These are phyloP conservation scores for Paedocypris sp. DNA, from an alignment of 2,113 vertebrate genomes.

Conservation along the genomic window DNA sequence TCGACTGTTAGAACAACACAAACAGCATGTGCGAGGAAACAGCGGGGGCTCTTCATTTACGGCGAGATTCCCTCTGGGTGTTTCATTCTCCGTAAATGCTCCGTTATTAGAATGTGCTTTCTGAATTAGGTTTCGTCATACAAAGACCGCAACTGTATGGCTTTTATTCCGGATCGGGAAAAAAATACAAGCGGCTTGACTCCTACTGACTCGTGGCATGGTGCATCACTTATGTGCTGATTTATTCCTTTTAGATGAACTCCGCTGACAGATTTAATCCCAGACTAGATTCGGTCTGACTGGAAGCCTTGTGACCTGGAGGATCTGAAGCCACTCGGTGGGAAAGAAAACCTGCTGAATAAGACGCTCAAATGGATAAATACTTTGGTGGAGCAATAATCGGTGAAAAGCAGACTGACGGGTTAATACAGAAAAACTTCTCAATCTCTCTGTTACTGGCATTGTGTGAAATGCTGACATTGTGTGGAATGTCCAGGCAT, in stretches of 20 bases:
- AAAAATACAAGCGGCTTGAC: background rate
- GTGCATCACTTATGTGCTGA: background rate
- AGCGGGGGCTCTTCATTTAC: background rate
- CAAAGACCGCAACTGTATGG: no score
- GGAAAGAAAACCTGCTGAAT: background rate
- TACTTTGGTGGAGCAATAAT: no score
- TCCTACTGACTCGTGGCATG: background rate
- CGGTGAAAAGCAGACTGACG: no score
- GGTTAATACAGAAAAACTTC: no score
- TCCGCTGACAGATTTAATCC: background rate
- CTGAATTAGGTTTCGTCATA: background rate
- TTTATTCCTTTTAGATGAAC: background rate
- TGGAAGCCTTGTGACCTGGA: background rate
- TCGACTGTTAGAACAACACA: no score
- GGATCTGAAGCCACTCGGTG: background rate
- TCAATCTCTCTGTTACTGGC: no score
- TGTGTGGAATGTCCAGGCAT: no score
- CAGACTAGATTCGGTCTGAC: background rate
- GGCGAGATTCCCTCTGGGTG: background rate
- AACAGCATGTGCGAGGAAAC: background rate
- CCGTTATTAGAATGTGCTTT: background rate
- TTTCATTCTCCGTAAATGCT: background rate
- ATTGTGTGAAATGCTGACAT: no score
- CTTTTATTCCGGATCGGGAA: no score
- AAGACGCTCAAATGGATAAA: no score